phyloP scores from a whole-genome alignment of 1,140 invertebrate genomes.

The Scaptodrosophila lebanonensis region DNA sequence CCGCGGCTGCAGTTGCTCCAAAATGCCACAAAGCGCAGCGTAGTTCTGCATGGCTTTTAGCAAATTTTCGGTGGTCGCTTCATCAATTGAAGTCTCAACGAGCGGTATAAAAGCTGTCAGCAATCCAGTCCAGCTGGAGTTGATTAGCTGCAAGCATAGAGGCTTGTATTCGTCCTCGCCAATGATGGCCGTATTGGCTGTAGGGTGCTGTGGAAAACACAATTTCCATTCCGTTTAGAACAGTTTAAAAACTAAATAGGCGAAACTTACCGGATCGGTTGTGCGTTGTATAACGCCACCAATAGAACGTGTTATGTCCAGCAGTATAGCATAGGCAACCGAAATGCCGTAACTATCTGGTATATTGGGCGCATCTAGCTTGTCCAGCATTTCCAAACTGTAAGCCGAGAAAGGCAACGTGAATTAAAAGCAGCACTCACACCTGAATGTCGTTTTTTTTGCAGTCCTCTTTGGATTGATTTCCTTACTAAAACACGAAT shows the following conservation, averaged over 20 bases:
- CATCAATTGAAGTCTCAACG: slow-evolving; percentile 96
- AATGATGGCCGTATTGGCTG: slow-evolving; percentile 77
- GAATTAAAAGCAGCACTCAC: too few relatives aligned
- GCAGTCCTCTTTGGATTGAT: too few relatives aligned
- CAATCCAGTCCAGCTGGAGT: slow-evolving; percentile 96
- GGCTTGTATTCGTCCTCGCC: slow-evolving; percentile 79
- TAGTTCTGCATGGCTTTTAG: slow-evolving; percentile 94
- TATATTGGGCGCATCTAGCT: slow-evolving; percentile 93
- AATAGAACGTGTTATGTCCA: slow-evolving; percentile 92
- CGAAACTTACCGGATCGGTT: slow-evolving; percentile 38
- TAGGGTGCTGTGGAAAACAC: slow-evolving; percentile 44
- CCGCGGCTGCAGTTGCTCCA: slow-evolving; percentile 85
- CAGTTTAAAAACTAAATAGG: not conserved
- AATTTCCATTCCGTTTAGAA: too few relatives aligned
- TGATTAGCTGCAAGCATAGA: slow-evolving; percentile 88
- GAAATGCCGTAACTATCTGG: slow-evolving; percentile 97
- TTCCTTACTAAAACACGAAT: not conserved
- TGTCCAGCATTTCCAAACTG: slow-evolving; percentile 96
- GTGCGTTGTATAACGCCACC: slow-evolving; percentile 69
- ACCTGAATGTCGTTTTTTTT: too few relatives aligned
- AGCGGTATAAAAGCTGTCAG: slow-evolving; percentile 93
- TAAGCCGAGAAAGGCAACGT: slow-evolving; percentile 33
- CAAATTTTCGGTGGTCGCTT: slow-evolving; percentile 91
- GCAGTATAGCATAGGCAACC: slow-evolving; percentile 92
- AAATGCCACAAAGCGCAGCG: slow-evolving; percentile 86